phyloP scores from a whole-genome alignment of 2,888 invertebrate species.

The Athalia cordata region DNA sequence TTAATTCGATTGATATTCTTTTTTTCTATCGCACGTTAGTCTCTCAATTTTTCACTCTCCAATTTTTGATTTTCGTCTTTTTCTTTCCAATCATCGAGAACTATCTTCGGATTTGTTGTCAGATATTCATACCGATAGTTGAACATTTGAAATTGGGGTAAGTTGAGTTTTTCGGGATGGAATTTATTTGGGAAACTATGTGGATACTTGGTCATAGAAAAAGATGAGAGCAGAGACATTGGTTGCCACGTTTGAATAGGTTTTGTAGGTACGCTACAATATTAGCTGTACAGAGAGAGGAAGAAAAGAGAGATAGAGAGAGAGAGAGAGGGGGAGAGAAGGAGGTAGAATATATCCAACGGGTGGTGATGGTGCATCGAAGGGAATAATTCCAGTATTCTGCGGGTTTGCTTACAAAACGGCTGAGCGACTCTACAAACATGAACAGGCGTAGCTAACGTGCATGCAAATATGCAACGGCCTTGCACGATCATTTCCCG shows the following conservation, averaged over 20 bases:
- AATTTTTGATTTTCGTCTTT: background rate
- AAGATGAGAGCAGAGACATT: too few relatives aligned
- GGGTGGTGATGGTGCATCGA: conserved; percentile 65
- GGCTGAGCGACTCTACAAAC: conserved; percentile 44
- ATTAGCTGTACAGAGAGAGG: background rate
- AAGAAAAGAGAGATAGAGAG: background rate
- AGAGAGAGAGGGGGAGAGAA: conserved; percentile 50
- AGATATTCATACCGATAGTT: too few relatives aligned
- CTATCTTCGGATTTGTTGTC: too few relatives aligned
- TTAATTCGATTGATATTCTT: conserved; percentile 8
- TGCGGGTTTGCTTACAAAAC: conserved; percentile 70
- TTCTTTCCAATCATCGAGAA: background rate
- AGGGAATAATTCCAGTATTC: conserved; percentile 71
- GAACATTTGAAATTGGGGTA: too few relatives aligned
- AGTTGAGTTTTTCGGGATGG: too few relatives aligned
- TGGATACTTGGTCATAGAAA: too few relatives aligned
- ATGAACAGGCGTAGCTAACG: conserved; percentile 45
- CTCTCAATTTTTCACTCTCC: background rate
- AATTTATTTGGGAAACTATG: too few relatives aligned
- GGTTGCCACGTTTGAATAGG: too few relatives aligned
- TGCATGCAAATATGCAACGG: conserved; percentile 55
- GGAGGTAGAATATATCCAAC: conserved; percentile 51
- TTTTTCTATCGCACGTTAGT: conserved; percentile 2
- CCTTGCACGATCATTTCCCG: conserved; percentile 46
- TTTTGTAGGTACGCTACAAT: too few relatives aligned